These are phyloP conservation scores for Sebastolobus alascanus DNA, from an alignment of 2,797 vertebrate genomes.

Conservation along the genomic window DNA sequence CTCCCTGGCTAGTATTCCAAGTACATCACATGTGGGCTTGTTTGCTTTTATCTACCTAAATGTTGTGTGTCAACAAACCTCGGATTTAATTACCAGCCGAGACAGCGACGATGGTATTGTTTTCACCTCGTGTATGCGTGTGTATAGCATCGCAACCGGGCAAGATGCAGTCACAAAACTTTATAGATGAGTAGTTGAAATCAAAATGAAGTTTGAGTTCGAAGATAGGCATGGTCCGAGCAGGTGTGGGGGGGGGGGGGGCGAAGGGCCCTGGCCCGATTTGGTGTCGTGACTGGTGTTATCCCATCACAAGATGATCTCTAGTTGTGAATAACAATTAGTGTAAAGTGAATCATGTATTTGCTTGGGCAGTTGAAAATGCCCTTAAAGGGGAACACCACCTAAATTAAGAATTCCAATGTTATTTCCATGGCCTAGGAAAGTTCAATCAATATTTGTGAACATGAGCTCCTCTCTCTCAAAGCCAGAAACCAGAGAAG, in stretches of 20 bases:
- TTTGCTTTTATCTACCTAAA: slow-evolving; percentile 13
- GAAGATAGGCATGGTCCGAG: not conserved
- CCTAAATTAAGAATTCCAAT: not conserved
- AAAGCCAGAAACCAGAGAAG: not conserved
- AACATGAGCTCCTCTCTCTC: not conserved
- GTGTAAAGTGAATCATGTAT: slow-evolving; percentile 9
- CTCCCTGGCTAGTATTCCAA: slow-evolving; percentile 37
- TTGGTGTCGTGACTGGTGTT: not conserved
- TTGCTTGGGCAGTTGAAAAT: no score
- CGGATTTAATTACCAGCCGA: slow-evolving; percentile 20
- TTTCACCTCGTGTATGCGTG: not conserved
- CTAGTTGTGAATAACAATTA: slow-evolving; percentile 26
- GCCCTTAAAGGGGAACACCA: not conserved
- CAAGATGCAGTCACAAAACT: not conserved
- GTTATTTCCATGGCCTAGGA: not conserved
- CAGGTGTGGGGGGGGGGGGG: not conserved
- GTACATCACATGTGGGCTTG: slow-evolving; percentile 19
- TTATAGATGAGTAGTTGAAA: not conserved
- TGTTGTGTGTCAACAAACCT: slow-evolving; percentile 30
- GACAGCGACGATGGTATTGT: not conserved
- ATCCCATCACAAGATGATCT: not conserved
- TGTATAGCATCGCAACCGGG: not conserved
- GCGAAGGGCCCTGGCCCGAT: no score
- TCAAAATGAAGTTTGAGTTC: not conserved
- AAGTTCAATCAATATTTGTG: not conserved